phyloP scores from a whole-genome alignment of 2,888 invertebrate genomes.

The Petrolisthes manimaculis region DNA sequence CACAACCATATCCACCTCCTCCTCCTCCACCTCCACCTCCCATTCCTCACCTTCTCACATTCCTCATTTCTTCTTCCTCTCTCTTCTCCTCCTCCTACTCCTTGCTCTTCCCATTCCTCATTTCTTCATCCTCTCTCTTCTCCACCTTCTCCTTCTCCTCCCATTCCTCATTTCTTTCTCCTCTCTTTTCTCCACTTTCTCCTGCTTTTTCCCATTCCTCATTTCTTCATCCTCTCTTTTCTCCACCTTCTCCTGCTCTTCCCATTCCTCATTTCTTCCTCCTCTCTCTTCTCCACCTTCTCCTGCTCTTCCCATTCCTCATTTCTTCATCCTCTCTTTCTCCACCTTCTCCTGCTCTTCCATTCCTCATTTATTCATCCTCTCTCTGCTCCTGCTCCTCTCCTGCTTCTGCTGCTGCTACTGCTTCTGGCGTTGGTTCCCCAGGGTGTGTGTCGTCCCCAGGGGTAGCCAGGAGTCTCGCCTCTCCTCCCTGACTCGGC shows the following conservation, averaged over 20 bases:
- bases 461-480: background rate
- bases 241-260: background rate
- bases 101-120: background rate
- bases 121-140: background rate
- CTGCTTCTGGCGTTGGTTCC: background rate
- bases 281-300: background rate
- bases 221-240: background rate
- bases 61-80: background rate
- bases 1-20: background rate
- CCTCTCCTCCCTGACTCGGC: conserved; percentile 34
- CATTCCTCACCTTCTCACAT: background rate
- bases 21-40: background rate
- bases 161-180: background rate
- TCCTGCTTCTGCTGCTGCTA: background rate
- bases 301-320: background rate
- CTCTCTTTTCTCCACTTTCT: background rate
- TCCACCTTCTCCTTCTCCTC: background rate
- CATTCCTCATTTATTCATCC: background rate
- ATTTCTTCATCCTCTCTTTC: too few species aligned
- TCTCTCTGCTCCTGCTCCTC: background rate
- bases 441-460: too few species aligned
- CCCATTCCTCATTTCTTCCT: background rate
- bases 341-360: background rate
- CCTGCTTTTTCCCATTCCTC: background rate
- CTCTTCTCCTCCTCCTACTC: background rate